Percentiles rank a stretch among this genome's conserved stretches.
Evolutionary conservation across 2,888 invertebrate species (phyloP).

Genomic region (Drosophila rellima): DNA sequence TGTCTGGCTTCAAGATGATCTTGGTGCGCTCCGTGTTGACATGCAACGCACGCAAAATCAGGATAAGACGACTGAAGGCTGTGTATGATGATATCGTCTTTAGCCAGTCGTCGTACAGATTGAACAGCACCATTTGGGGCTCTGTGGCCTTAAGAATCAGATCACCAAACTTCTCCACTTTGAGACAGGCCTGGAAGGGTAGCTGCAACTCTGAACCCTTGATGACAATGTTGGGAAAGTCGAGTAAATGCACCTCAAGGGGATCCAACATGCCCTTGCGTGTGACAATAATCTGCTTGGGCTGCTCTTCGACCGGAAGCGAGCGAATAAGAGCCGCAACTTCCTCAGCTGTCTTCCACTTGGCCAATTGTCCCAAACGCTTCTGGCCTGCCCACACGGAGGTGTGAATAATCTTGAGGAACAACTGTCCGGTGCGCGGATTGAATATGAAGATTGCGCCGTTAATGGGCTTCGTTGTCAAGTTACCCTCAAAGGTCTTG

Average conservation of each 20-base stretch:
- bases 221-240: conserved; percentile 99
- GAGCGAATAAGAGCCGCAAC: conserved; percentile 99
- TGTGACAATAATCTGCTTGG: conserved; percentile 99
- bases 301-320: conserved; percentile 99
- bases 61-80: conserved; percentile 98
- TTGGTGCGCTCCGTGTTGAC: conserved; percentile 99
- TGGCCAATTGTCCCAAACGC: conserved; percentile 99
- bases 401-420: conserved; percentile 99
- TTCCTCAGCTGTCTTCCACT: conserved; percentile 99
- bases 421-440: conserved; percentile 98
- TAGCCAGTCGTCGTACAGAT: conserved; percentile 99
- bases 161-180: conserved; percentile 99
- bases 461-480: conserved; percentile 99
- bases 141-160: conserved; percentile 99
- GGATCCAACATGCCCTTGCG: conserved; percentile 99
- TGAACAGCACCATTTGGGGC: conserved; percentile 99
- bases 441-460: conserved; percentile 99
- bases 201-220: conserved; percentile 99
- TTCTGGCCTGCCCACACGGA: conserved; percentile 99
- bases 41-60: conserved; percentile 98
- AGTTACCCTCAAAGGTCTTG: conserved; percentile 98
- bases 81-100: conserved; percentile 99
- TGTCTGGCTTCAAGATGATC: conserved; percentile 99
- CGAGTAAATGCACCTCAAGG: conserved; percentile 99
- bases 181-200: conserved; percentile 99